A percentile compares a stretch with the other conserved stretches of the same genome.
These are phyloP conservation scores for Cyprinodon variegatus DNA, from an alignment of 2,113 vertebrate genomes.

Conservation along the genomic window DNA sequence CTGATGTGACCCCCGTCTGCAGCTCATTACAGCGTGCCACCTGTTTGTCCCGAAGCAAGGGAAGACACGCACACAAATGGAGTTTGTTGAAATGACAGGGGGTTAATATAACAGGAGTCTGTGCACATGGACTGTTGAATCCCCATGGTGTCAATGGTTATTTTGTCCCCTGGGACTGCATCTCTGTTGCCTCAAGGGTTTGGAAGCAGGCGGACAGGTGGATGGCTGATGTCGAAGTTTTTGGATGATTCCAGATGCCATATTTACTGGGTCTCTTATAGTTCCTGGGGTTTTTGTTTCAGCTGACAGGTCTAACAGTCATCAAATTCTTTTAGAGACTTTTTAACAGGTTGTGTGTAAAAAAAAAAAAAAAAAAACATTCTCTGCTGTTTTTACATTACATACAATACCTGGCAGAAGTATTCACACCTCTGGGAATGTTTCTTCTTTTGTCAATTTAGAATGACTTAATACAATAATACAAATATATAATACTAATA, in stretches of 20 bases:
- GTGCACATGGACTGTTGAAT: conserved; percentile 57
- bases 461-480: too few relatives aligned
- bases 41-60: conserved; percentile 80
- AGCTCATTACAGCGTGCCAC: conserved; percentile 81
- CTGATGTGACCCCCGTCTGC: conserved; percentile 75
- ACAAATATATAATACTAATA: too few relatives aligned
- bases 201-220: conserved; percentile 60
- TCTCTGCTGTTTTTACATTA: conserved; percentile 21
- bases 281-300: conserved; percentile 17
- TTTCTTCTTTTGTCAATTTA: neutral
- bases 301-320: conserved; percentile 37
- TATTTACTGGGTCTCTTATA: conserved; percentile 8
- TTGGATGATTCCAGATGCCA: conserved; percentile 2
- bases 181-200: conserved; percentile 46
- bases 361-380: neutral
- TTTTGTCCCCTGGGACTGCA: conserved; percentile 67
- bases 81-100: conserved; percentile 61
- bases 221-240: conserved; percentile 48
- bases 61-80: conserved; percentile 38
- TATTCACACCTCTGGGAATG: neutral
- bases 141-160: conserved; percentile 60
- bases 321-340: conserved; percentile 4
- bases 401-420: neutral
- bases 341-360: neutral
- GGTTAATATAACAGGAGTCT: conserved; percentile 73